Evolutionary conservation across 2,888 invertebrate species (phyloP).

Genomic region (Halictus quadricinctus): DNA sequence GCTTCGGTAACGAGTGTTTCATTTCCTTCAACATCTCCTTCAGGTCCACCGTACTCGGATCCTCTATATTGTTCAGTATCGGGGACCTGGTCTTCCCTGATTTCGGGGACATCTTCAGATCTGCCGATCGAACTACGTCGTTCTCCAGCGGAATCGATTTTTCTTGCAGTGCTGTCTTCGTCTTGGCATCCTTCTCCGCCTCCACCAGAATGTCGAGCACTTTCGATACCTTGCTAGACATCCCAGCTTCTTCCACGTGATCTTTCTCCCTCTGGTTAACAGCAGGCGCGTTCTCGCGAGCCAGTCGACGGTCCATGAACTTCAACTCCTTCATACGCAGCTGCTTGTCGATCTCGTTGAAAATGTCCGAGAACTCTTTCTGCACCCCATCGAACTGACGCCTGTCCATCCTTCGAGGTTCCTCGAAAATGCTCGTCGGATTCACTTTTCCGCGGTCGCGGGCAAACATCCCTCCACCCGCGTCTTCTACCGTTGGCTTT

Average conservation of each 20-base stretch:
- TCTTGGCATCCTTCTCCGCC: constrained; percentile 70
- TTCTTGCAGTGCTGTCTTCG: constrained; percentile 50
- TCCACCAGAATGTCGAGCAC: constrained; percentile 74
- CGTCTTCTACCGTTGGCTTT: constrained; percentile 42
- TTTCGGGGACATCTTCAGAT: constrained; percentile 24
- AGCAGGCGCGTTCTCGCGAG: constrained; percentile 19
- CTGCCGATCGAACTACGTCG: constrained; percentile 38
- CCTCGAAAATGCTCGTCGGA: constrained; percentile 20
- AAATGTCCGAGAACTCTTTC: constrained; percentile 77
- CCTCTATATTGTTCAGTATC: constrained; percentile 68
- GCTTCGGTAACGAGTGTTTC: constrained; percentile 89
- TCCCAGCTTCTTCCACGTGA: constrained; percentile 57
- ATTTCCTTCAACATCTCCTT: constrained; percentile 90
- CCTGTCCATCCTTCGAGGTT: constrained; percentile 23
- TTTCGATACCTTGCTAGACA: constrained; percentile 73
- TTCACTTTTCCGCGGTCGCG: constrained; percentile 23
- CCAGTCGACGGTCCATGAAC: constrained; percentile 40
- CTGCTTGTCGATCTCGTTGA: constrained; percentile 77
- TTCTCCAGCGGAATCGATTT: constrained; percentile 53
- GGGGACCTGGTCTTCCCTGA: constrained; percentile 45
- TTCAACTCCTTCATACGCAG: constrained; percentile 65
- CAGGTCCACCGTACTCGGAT: constrained; percentile 79
- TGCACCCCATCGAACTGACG: constrained; percentile 49
- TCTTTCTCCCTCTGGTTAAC: constrained; percentile 52
- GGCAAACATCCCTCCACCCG: constrained; percentile 33